Evolutionary conservation across 2,113 vertebrate genomes (phyloP).

Genomic region (Zeus faber): DNA sequence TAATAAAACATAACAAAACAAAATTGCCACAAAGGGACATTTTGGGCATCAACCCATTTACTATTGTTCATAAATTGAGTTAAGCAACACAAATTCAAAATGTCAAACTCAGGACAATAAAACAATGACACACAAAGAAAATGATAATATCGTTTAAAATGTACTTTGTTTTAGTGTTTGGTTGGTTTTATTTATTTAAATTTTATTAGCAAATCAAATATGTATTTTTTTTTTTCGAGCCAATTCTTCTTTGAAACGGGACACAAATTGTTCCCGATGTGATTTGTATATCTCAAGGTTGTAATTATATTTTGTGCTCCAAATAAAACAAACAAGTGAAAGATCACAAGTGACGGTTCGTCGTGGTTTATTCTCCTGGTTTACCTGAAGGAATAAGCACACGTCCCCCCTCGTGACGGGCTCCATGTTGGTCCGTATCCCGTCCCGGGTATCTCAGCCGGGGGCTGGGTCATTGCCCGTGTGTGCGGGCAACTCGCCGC

Average conservation of each 20-base stretch:
- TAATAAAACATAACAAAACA: slow-evolving; percentile 37
- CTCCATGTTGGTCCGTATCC: no score
- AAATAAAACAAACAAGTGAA: slow-evolving; percentile 66
- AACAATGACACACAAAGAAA: slow-evolving; percentile 54
- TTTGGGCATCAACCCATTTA: slow-evolving; percentile 32
- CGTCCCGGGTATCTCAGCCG: slow-evolving; percentile 54
- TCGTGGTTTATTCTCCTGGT: no score
- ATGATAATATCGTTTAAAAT: slow-evolving; percentile 45
- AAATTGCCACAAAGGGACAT: no score
- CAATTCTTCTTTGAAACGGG: slow-evolving; percentile 57
- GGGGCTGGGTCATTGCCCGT: slow-evolving; percentile 54
- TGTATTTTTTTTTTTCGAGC: slow-evolving; percentile 56
- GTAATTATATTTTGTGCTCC: slow-evolving; percentile 76
- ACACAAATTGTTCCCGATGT: slow-evolving; percentile 66
- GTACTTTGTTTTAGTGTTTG: slow-evolving; percentile 54
- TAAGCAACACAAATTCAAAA: slow-evolving; percentile 27
- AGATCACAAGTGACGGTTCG: no score
- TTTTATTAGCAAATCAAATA: slow-evolving; percentile 57
- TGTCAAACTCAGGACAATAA: slow-evolving; percentile 61
- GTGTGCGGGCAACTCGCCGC: slow-evolving; percentile 50
- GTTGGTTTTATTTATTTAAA: slow-evolving; percentile 72
- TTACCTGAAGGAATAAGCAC: no score
- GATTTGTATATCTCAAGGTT: slow-evolving; percentile 72
- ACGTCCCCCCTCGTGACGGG: no score
- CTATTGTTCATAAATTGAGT: not conserved